Evolutionary conservation across 2,888 invertebrate species (phyloP), one percentile per base, ranked within the genome.

Genomic region (Mellilla xanthometata): DNA sequence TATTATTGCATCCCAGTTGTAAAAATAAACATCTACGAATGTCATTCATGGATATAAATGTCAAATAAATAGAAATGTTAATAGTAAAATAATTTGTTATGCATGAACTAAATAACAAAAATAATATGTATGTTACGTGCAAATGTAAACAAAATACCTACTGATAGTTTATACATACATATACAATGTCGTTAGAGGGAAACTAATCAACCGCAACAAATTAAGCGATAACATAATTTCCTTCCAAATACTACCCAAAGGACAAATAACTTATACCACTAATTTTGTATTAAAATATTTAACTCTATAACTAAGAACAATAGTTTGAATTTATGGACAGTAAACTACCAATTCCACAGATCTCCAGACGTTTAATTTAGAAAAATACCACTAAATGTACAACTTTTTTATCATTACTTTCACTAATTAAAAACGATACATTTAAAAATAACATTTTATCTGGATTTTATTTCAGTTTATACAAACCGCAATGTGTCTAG

Each of bases 321-420:
- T n/a, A n/a, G n/a, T n/a, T n/a, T n/a, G n/a, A n/a, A n/a, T n/a
- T n/a, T n/a, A n/a, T n/a, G n/a, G n/a, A n/a, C n/a, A n/a, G n/a
- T n/a, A n/a, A n/a, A n/a, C n/a, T n/a, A n/a, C n/a, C n/a, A n/a
- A n/a, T n/a, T n/a, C n/a, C n/a, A n/a, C n/a, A n/a, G 42, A 36
- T 35, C 42, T 43, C 42, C 10, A 43, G 35, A 43, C 31, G 9
- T 43, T 26, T 35, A 12, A 35, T 35, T 24, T n/a, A 27, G 26
- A 36, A 19, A 19, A 24, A 22, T 11, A 9, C 3, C 7, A 22
- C 3, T 29, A 9, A 12, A 6, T 12, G 15, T 6, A 19, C 15
- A 15, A 11, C n/a, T n/a, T n/a, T n/a, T n/a, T n/a, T 34, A 7
- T 12, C 11, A 19, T 10, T 8, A 22, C 13, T 10, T 1, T 26